Conservation (phyloP, 2,888 invertebrate genomes). For the Epinotia nisella region DNA sequence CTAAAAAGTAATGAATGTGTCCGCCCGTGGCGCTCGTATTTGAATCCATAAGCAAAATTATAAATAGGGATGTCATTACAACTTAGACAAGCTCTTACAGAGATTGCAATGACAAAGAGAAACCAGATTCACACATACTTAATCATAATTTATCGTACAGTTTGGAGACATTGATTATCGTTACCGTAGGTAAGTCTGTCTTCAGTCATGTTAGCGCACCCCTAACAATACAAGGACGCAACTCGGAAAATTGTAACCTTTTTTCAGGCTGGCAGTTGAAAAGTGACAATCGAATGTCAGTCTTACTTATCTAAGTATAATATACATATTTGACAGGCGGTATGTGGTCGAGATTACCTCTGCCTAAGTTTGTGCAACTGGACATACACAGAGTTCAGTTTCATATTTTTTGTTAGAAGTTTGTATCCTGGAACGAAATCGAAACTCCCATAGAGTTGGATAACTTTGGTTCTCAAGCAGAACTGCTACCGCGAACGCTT, state of each 20-base stretch:
- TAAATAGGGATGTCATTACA: background rate
- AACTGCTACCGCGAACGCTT: background rate
- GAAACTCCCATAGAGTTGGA: background rate
- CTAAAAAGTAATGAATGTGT: background rate
- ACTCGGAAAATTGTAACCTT: background rate
- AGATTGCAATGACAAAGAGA: background rate
- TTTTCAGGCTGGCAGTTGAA: background rate
- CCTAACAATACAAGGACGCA: constrained; percentile 6
- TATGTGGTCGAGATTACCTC: no score
- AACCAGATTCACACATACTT: background rate
- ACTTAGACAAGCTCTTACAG: background rate
- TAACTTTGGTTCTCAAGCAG: background rate
- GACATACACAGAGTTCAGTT: no score
- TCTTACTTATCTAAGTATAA: no score
- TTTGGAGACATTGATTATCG: constrained; percentile 1
- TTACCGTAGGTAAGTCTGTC: background rate
- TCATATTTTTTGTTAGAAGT: no score
- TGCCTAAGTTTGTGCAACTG: no score
- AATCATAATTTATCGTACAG: background rate
- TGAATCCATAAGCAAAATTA: background rate
- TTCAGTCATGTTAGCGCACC: background rate
- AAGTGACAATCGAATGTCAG: background rate
- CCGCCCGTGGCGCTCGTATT: background rate
- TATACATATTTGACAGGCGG: no score
- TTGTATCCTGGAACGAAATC: no score